Conservation (phyloP, 2,888 invertebrate species). For the Cataglyphis livida region DNA sequence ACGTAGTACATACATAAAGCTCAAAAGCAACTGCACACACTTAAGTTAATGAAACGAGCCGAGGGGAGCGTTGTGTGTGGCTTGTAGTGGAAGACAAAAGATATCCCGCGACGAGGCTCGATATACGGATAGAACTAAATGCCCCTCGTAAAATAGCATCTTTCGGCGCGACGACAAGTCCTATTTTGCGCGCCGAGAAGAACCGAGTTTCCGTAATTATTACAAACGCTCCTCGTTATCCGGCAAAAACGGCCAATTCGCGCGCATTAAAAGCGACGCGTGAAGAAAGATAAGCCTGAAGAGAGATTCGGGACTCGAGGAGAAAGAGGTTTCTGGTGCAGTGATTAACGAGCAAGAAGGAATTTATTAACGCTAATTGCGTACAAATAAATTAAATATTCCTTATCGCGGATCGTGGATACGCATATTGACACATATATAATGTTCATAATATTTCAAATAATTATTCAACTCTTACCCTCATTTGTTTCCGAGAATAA, state of each 20-base stretch:
- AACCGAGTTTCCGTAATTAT: constrained; percentile 46
- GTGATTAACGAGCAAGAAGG: constrained; percentile 83
- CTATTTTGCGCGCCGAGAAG: background rate
- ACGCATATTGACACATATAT: constrained; percentile 53
- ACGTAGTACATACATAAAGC: constrained; percentile 24
- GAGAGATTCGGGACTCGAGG: constrained; percentile 34
- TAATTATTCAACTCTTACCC: background rate
- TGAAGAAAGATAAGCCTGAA: background rate
- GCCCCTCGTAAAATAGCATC: constrained; percentile 9
- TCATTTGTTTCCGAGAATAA: background rate
- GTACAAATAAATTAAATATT: constrained; percentile 79
- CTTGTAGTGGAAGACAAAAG: constrained; percentile 34
- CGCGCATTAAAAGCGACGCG: constrained; percentile 22
- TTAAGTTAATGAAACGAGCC: constrained; percentile 73
- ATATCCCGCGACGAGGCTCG: constrained; percentile 46
- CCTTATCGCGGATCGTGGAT: constrained; percentile 74
- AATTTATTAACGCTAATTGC: constrained; percentile 80
- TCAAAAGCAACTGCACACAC: constrained; percentile 63
- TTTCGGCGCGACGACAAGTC: constrained; percentile 12
- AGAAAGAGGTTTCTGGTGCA: constrained; percentile 78
- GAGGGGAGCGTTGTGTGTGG: constrained; percentile 23
- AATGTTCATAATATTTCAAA: background rate
- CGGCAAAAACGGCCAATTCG: constrained; percentile 60
- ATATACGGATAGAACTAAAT: constrained; percentile 22
- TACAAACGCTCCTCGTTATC: constrained; percentile 63